These are phyloP conservation scores for Australoheros scitulus DNA, from an alignment of 2,113 vertebrate genomes.

Conservation along the genomic window DNA sequence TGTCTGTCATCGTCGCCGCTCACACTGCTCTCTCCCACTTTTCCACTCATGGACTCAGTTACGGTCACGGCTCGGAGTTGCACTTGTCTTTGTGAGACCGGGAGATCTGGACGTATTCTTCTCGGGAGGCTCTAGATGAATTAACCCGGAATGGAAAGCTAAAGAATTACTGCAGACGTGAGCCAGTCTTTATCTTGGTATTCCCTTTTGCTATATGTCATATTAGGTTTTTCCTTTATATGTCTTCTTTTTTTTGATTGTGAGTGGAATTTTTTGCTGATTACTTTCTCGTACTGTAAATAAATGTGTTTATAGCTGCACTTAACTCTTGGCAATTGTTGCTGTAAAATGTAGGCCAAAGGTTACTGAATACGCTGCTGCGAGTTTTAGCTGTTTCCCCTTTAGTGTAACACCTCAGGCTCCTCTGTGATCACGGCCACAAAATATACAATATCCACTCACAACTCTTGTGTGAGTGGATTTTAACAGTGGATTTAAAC, in stretches of 20 bases:
- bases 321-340: constrained; percentile 22
- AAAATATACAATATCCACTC: neutral
- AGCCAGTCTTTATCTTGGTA: constrained; percentile 19
- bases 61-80: constrained; percentile 24
- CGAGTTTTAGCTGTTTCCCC: constrained; percentile 41
- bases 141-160: constrained; percentile 43
- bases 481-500: neutral
- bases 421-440: constrained; percentile 9
- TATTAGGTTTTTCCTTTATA: neutral
- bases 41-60: constrained; percentile 49
- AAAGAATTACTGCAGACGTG: constrained; percentile 42
- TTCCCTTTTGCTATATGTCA: neutral
- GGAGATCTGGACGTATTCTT: constrained; percentile 17
- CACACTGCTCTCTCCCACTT: constrained; percentile 34
- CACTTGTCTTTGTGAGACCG: constrained; percentile 32
- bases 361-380: constrained; percentile 56
- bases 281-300: neutral
- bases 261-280: neutral
- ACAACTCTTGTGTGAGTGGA: neutral
- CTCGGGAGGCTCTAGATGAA: constrained; percentile 37
- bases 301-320: neutral
- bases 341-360: constrained; percentile 72
- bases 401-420: constrained; percentile 33
- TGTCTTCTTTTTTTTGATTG: neutral
- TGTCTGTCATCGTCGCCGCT: constrained; percentile 28